Evolutionary conservation across 2,797 vertebrate species (phyloP), one percentile per base, ranked within the genome.

Genomic region (Channallabes apus): DNA sequence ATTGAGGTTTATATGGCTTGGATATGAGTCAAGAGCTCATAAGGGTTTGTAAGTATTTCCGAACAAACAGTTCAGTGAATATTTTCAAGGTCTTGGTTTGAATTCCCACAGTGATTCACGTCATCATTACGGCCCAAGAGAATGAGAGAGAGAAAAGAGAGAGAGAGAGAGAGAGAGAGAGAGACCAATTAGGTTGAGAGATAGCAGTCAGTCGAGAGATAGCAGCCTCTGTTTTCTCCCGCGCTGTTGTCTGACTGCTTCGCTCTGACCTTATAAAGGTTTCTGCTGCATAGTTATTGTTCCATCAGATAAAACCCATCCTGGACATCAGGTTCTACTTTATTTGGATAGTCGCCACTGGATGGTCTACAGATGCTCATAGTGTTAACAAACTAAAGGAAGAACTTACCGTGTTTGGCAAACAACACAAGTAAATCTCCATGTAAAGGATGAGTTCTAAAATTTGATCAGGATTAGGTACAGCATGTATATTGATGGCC

Each of bases 221-320:
- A 76, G n/a, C 51, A 73, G 67, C 4, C 8, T 54, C n/a, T 38
- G n/a, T 38, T 86, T 82, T 65, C 56, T 22, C 22, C 29, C 35
- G 6, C 3, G n/a, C 38, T 79, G 75, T 59, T 67, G 76, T 73
- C 59, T 73, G 17, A 35, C 32, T 58, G 61, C 54, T 82, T 61
- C 27, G 0, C 62, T 78, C 27, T 84, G 62, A 84, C 86, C 86
- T 84, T 87, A 86, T 86, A 86, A 86, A 86, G 82, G 80, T 83
- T 46, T 73, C 27, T 56, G 67, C 67, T 67, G 67, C 76, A 20
- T 24, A 29, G 15, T 54, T 80, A 67, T 32, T 15, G 58, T 84
- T 73, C 76, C 41, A 86, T 86, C 82, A 84, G 82, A 86, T 84
- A 86, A 86, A 86, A 80, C 68, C 56, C 11, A 64, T 80, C n/a